Conservation (phyloP, 1,140 invertebrate genomes). For the Parapsyche elsis region DNA sequence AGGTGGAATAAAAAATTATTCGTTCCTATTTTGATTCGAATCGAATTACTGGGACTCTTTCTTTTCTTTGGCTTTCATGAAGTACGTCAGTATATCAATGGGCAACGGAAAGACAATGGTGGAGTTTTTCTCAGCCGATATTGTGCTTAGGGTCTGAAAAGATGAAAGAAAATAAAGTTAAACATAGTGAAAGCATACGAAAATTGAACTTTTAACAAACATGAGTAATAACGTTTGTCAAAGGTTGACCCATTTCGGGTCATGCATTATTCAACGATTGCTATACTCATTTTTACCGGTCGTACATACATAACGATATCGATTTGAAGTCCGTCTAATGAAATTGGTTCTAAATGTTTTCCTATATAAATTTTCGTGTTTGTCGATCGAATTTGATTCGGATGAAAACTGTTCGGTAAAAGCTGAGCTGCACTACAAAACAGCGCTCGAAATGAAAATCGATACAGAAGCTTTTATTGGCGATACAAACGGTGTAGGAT, state of each 20-base stretch:
- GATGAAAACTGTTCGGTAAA: no score
- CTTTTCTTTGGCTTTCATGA: constrained; percentile 60
- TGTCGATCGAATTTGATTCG: no score
- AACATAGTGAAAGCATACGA: no score
- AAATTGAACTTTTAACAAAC: no score
- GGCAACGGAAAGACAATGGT: constrained; percentile 92
- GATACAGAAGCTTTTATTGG: no score
- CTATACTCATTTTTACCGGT: not conserved
- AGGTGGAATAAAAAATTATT: no score
- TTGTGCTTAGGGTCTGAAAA: constrained; percentile 84
- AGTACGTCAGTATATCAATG: constrained; percentile 74
- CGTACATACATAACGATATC: not conserved
- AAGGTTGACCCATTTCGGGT: no score
- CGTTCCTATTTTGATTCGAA: no score
- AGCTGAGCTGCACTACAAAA: no score
- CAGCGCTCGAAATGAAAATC: no score
- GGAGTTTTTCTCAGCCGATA: constrained; percentile 93
- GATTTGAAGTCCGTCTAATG: not conserved
- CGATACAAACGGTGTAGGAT: no score
- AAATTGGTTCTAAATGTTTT: not conserved
- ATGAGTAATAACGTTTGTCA: no score
- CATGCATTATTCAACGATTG: not conserved
- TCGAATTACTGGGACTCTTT: not conserved
- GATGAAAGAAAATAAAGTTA: not conserved
- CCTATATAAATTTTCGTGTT: not conserved